Percentiles rank a stretch among this genome's conserved stretches.
phyloP scores from a whole-genome alignment of 2,113 vertebrate species.

The Guaruba guarouba region DNA sequence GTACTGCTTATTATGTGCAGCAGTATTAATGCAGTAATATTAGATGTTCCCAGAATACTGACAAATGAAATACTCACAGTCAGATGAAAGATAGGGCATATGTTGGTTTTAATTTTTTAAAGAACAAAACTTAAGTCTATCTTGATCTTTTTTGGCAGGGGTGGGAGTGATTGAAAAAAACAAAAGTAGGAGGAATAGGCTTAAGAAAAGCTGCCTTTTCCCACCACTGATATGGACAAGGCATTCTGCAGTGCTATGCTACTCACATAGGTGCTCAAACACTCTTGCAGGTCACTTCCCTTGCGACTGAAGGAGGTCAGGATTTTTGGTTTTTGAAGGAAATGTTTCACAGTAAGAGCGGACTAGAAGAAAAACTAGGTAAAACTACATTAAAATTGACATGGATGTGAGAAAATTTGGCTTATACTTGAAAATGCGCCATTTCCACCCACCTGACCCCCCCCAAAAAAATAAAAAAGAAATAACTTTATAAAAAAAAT shows the following conservation, averaged over 20 bases:
- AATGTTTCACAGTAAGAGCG: not conserved
- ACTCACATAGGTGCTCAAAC: rapidly evolving
- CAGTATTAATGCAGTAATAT: not conserved
- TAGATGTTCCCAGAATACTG: not conserved
- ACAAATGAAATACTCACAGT: not conserved
- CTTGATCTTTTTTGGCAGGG: not conserved
- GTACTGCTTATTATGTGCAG: not conserved
- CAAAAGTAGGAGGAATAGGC: not conserved
- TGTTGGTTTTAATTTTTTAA: not conserved
- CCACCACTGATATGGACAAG: not conserved
- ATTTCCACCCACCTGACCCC: rapidly evolving
- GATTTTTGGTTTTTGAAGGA: not conserved
- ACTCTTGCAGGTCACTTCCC: not conserved
- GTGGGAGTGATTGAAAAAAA: not conserved
- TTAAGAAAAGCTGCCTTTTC: not conserved
- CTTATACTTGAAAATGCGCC: not conserved
- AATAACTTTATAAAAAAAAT: not conserved
- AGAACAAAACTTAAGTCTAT: not conserved
- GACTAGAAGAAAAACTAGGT: not conserved
- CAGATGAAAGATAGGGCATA: not conserved
- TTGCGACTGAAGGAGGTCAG: not conserved
- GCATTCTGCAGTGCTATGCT: not conserved
- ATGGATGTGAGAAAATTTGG: not conserved
- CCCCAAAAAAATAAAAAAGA: not conserved
- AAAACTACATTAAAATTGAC: not conserved